Conservation (phyloP, 2,113 vertebrate species). For the Castor canadensis region DNA sequence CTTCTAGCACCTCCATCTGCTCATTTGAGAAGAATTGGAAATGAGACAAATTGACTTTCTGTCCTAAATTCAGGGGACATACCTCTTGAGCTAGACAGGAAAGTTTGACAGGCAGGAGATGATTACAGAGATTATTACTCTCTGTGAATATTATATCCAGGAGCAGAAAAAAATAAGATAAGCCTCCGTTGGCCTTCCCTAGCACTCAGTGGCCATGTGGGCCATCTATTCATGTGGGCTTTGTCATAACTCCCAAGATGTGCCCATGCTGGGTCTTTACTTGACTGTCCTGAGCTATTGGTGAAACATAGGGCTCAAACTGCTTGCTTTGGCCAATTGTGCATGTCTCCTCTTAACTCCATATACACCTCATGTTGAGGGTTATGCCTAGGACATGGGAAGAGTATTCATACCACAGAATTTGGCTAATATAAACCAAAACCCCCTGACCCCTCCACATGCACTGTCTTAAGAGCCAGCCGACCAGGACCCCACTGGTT, state of each 20-base stretch:
- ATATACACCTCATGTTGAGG: not conserved
- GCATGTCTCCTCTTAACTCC: accelerated
- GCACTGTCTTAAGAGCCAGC: not conserved
- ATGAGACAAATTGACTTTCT: not conserved
- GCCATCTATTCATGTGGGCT: not conserved
- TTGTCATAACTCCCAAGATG: not conserved
- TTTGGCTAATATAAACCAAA: not conserved
- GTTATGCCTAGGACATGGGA: too few relatives aligned
- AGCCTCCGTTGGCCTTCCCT: not conserved
- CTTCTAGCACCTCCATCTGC: not conserved
- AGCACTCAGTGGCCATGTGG: not conserved
- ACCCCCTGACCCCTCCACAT: not conserved
- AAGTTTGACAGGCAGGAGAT: not conserved
- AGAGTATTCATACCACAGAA: not conserved
- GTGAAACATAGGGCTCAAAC: not conserved
- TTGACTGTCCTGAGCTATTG: not conserved
- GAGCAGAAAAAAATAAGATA: not conserved
- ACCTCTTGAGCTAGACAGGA: not conserved
- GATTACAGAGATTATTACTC: not conserved
- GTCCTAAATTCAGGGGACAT: not conserved
- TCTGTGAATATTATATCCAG: not conserved
- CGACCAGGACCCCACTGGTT: not conserved
- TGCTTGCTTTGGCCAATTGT: accelerated
- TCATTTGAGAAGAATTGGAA: not conserved
- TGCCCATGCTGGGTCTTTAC: not conserved